Conservation (phyloP, 2,113 vertebrate species). For the Pelecanoides urinatrix region DNA sequence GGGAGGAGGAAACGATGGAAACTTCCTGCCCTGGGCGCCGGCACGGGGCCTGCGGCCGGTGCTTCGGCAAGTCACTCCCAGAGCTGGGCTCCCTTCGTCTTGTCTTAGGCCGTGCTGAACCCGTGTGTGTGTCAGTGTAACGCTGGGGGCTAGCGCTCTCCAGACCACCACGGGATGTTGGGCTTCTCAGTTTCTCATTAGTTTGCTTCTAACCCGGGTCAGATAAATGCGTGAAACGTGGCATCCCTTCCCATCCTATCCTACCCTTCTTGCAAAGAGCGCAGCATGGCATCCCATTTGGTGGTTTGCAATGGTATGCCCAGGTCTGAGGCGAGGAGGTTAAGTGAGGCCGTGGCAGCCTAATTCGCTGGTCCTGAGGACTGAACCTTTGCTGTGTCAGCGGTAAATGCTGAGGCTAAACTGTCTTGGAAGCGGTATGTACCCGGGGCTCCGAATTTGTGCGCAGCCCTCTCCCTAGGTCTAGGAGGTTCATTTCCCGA, state of each 20-base stretch:
- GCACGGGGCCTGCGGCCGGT: not conserved
- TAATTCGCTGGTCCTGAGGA: not conserved
- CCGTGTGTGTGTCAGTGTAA: fast-evolving
- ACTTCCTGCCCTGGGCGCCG: not conserved
- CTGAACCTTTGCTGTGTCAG: not conserved
- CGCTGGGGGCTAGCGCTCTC: not conserved
- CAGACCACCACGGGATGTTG: fast-evolving
- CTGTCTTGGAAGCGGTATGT: not conserved
- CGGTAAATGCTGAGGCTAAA: not conserved
- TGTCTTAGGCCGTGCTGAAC: not conserved
- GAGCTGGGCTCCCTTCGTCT: not conserved
- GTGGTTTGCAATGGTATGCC: not conserved
- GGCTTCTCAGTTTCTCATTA: not conserved
- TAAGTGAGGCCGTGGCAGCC: not conserved
- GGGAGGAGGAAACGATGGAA: slow-evolving; percentile 24
- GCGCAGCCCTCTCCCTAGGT: not conserved
- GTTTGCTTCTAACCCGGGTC: not conserved
- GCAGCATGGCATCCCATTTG: fast-evolving
- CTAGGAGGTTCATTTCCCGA: not conserved
- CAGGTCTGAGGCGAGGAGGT: not conserved
- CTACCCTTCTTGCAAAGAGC: not conserved
- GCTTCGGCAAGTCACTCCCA: not conserved
- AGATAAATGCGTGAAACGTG: not conserved
- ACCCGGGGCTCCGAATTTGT: not conserved
- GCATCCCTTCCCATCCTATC: not conserved